Evolutionary conservation across 2,888 invertebrate species (phyloP), one percentile per base, ranked within the genome.

Genomic region (Megalurothrips usitatus): DNA sequence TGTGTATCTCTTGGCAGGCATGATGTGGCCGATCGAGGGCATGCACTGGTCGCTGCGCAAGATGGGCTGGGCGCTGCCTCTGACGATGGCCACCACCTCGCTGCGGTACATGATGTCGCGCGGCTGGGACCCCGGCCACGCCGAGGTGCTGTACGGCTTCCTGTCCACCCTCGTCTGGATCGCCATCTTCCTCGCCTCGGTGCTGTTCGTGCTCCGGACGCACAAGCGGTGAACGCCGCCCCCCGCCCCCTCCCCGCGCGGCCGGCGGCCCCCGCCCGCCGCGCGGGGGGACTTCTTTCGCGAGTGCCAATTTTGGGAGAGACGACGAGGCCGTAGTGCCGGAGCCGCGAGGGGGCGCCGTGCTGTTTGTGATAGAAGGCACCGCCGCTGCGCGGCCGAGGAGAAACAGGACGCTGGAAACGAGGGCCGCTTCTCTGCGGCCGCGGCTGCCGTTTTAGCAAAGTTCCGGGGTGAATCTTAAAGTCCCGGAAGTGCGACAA

Each of bases 141-240:
- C 90, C 0, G 89, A 91, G 26, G 94, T 96, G 10, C 92, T 92
- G 86, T 89, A 88, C 80, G 96, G 96, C 0, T 93, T 94, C 84
- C 86, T 93, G 0, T 90, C 93, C 0, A 90, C 91, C 49, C 3
- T 90, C 0, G 88, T 87, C 0, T 95, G 95, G 94, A 92, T 91
- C 28, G 82, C 87, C 0, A 87, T 90, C 52, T 90, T 92, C 1
- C 84, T 92, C 81, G 85, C 86, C 6, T 85, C 92, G 26, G 91
- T 92, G 83, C 87, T 92, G 80, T 83, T 92, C 23, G 87, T 88
- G 23, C 85, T 91, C 0, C 88, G 87, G 86, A 83, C 82, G 43
- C 80, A 80, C 58, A 19, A 17, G 68, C 68, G 68, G 68, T 75
- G 68, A 75, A 12, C 23, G 14, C 34, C 2, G 3, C 6, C 3